Base-by-base conservation (phyloP, 2,797 vertebrate species). In the Chromobotia macracanthus region DNA sequence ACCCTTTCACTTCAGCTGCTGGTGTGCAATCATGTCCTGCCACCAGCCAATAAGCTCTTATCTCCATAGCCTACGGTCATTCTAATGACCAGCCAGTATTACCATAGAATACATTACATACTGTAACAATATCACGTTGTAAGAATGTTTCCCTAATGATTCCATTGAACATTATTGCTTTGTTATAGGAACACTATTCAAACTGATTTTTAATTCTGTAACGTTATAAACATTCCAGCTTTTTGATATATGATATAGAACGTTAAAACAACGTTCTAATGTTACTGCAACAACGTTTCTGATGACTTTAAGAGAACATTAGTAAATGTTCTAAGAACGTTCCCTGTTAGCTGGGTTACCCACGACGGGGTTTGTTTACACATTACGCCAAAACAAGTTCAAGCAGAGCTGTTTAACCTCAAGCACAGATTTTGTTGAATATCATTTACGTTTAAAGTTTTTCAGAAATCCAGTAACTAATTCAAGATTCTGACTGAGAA, bases 1-100 rank as follows among this genome's bases (percentile, higher is more conserved):
- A 81, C 55, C 64, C 64, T 65, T 83, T 83, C 71, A 46, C 79
- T 44, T 75, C 60, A 28, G 10, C 63, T 61, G 72, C 66, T 25
- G 48, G 44, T 35, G 38, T 71, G 69, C 74, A 82, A 15, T 28
- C 28, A 77, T 64, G 66, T 53, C 74, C 28, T 60, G 75, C 72
- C n/a, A n/a, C 65, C 44, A 58, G 73, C 51, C 5, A 31, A 76
- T 31, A 1, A 38, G 21, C 75, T 69, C 48, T 71, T 65, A 71
- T 65, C 65, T 73, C 6, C 21, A 61, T 38, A 68, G 19, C 48
- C 72, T 58, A 70, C 41, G 50, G 76, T 58, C 76, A 83, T 72
- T 44, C 72, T 58, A 41, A 44, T 73, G 58, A 71, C 63, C 55
- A 48, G 64, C 21, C 48, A 76, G 61, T 44, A 11, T 71, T 72